Base-by-base conservation (phyloP, 2,888 invertebrate species). In the Drosophila cyrtoloma region DNA sequence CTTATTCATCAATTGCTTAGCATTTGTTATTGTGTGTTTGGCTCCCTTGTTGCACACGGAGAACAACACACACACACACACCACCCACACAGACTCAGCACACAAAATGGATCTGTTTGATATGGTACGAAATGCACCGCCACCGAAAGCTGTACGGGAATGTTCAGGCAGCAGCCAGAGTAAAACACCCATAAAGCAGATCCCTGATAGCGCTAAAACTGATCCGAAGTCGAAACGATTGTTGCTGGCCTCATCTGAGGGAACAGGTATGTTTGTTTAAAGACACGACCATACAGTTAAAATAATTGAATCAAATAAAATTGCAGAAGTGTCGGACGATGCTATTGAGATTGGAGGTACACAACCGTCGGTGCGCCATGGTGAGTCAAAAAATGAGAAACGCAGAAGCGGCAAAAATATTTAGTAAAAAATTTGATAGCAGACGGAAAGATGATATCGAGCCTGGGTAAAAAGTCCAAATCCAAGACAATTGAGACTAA, bases 31-130 rank as follows among this genome's bases (percentile, higher is more conserved):
- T 39, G n/a, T 28, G 37, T 28, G 28, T 39, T 37, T n/a, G 14
- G 19, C 47, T 47, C 16, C 9, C 9, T 47, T 47, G 22, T 16
- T 26, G 22, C 26, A 47, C 47, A 42, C 42, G n/a, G n/a, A n/a
- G 42, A n/a, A n/a, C n/a, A 56, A 42, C 6, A 33, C 22, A 65
- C 22, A 22, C 28, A 19, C 28, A 35, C 4, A 28, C n/a, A 16
- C 14, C 33, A 44, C 5, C 28, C 55, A n/a, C 30, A 22, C 42
- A 44, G 19, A 47, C 9, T n/a, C 1, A 59, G 42, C 7, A 55
- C 37, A 50, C 16, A 50, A 19, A 32, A 84, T 82, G 84, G 82
- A 82, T 70, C 56, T 79, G 10, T 82, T 82, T 53, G 81, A 82
- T 28, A 5, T 73, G 3, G 81, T 82, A 37, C 66, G 84, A 5